phyloP scores from a whole-genome alignment of 2,888 invertebrate species.

The Julus scandinavius region DNA sequence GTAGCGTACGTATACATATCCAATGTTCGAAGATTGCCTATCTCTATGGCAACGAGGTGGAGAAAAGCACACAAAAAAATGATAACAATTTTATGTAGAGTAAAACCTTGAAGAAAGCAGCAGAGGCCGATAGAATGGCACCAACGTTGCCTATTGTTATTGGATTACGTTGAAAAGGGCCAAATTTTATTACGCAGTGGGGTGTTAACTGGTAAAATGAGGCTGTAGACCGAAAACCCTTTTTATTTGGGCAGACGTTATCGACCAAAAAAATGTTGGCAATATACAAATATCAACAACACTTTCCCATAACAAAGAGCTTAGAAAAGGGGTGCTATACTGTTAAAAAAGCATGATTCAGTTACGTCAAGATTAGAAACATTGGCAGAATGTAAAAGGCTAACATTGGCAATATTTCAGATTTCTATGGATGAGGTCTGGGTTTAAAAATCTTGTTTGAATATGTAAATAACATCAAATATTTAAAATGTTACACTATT shows the following conservation, averaged over 20 bases:
- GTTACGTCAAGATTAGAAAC: background rate
- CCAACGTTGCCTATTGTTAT: background rate
- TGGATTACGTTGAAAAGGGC: constrained; percentile 22
- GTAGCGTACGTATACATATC: background rate
- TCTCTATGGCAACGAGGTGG: constrained; percentile 19
- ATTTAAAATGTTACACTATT: background rate
- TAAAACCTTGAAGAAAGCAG: background rate
- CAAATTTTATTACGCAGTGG: constrained; percentile 5
- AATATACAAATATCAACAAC: constrained; percentile 37
- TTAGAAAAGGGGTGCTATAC: background rate
- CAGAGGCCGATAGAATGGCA: background rate
- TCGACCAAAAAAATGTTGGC: constrained; percentile 20
- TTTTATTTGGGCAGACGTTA: background rate
- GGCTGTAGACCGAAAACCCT: background rate
- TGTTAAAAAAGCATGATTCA: background rate
- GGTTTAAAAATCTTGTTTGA: background rate
- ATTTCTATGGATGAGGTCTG: background rate
- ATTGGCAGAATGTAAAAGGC: no score
- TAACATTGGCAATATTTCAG: no score
- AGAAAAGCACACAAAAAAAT: background rate
- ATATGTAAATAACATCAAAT: background rate
- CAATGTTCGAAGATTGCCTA: background rate
- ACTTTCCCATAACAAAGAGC: background rate
- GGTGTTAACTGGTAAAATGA: constrained; percentile 27
- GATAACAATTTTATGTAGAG: constrained; percentile 4